Evolutionary conservation across 2,797 vertebrate species (phyloP), one percentile per base, ranked within the genome.

Genomic region (Catostomus latipinnis): DNA sequence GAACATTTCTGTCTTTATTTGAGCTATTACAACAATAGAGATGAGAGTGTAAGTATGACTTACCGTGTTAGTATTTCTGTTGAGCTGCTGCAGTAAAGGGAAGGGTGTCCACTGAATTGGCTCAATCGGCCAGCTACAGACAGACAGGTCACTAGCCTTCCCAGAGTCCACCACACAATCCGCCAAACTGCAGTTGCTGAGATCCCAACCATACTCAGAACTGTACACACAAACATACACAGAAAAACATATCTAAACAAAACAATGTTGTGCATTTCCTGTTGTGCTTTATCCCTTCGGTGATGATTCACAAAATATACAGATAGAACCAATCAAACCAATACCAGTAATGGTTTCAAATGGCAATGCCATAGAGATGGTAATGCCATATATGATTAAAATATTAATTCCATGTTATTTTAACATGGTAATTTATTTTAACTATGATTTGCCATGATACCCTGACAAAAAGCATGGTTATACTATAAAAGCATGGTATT

Each of bases 101-200:
- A 95, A 96, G 0, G 96, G 96, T 0, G 93, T 93, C 96, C 96
- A 97, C 58, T 94, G 95, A 76, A 93, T 90, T 43, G 96, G 96
- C 81, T 97, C 96, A 63, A 93, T 90, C 0, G 96, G 95, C 96
- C 96, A 96, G 74, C 96, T 97, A 0, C 94, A 96, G 71, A 97
- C 94, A 0, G 96, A 97, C 60, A 96, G 92, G 71, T 96, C 96
- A 0, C 96, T 97, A 87, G 95, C 96, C 87, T 97, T 97, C 7
- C 96, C 96, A 0, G 96, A 97, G 89, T 97, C 96, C 65, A 96
- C 85, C 89, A 96, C 95, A 0, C 94, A 94, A 0, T 96, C 96
- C 0, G 94, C 96, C 81, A 96, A 54, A 82, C 95, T 97, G 90
- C 91, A 88, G 66, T 93, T 94, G 7, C 96, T 96, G 0, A 93